Evolutionary conservation across 2,797 vertebrate genomes (phyloP).

Genomic region (Bradypodion pumilum): DNA sequence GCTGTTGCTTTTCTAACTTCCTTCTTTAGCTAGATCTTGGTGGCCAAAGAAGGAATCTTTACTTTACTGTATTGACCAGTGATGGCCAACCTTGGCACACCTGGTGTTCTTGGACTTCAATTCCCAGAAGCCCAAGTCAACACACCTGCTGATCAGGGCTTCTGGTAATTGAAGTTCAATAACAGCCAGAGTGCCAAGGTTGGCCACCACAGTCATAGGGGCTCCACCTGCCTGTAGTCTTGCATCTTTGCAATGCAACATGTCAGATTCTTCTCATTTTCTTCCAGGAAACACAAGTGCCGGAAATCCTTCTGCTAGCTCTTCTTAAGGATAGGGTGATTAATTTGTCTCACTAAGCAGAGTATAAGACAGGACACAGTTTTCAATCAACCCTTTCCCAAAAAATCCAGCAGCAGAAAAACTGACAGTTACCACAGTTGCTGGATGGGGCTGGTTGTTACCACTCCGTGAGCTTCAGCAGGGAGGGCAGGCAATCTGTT

Average conservation of each 20-base stretch:
- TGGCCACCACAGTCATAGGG: too few species aligned
- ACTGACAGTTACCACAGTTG: conserved; percentile 44
- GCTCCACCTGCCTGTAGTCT: too few species aligned
- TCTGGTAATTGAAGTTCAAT: too few species aligned
- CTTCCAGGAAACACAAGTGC: not conserved
- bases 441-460: conserved; percentile 28
- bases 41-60: not conserved
- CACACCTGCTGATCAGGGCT: too few species aligned
- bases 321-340: not conserved
- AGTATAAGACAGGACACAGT: conserved; percentile 26
- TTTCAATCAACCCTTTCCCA: conserved; percentile 49
- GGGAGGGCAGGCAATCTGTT: conserved; percentile 22
- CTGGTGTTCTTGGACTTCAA: too few species aligned
- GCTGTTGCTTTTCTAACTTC: not conserved
- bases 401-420: conserved; percentile 48
- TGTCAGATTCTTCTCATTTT: not conserved
- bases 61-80: not conserved
- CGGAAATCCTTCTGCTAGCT: not conserved
- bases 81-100: too few species aligned
- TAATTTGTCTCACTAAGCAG: conserved; percentile 28
- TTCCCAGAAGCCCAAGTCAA: too few species aligned
- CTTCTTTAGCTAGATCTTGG: not conserved
- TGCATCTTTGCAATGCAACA: not conserved
- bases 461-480: conserved; percentile 21
- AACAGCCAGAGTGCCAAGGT: too few species aligned